phyloP scores from a whole-genome alignment of 2,797 vertebrate genomes.

The Phrynocephalus guinanensis region DNA sequence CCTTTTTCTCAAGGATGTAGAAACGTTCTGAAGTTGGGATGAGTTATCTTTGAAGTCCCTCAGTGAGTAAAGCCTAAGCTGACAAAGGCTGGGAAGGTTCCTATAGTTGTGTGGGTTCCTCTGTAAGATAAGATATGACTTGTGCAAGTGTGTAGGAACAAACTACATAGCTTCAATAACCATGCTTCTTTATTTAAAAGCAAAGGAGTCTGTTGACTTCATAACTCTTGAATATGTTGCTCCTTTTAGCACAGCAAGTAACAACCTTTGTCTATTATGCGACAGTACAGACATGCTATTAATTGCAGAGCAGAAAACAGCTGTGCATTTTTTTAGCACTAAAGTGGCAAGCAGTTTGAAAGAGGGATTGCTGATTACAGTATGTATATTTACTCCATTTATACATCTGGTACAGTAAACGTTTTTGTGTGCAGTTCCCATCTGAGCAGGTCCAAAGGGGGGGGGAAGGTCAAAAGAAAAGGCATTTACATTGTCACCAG shows the following conservation, averaged over 20 bases:
- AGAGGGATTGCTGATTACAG: neutral
- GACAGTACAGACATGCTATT: neutral
- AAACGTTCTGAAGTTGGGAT: neutral
- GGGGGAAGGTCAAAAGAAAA: neutral
- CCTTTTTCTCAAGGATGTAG: neutral
- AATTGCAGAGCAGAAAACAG: too few relatives aligned
- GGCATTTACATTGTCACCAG: neutral
- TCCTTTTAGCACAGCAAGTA: neutral
- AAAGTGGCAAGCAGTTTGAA: too few relatives aligned
- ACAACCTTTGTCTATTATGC: neutral
- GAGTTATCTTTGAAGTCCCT: neutral
- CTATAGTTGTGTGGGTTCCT: neutral
- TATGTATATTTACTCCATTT: neutral
- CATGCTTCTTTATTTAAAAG: neutral
- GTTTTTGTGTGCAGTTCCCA: neutral
- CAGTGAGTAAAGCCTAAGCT: neutral
- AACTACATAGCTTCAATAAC: neutral
- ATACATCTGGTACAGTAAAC: neutral
- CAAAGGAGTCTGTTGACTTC: neutral
- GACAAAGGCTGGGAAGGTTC: neutral
- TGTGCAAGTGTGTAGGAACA: neutral
- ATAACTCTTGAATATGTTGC: neutral
- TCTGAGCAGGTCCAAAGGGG: neutral
- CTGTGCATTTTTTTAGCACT: too few relatives aligned
- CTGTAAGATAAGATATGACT: neutral